These are phyloP conservation scores for Ommatoiulus sabulosus DNA, from an alignment of 2,888 invertebrate genomes.

Conservation along the genomic window DNA sequence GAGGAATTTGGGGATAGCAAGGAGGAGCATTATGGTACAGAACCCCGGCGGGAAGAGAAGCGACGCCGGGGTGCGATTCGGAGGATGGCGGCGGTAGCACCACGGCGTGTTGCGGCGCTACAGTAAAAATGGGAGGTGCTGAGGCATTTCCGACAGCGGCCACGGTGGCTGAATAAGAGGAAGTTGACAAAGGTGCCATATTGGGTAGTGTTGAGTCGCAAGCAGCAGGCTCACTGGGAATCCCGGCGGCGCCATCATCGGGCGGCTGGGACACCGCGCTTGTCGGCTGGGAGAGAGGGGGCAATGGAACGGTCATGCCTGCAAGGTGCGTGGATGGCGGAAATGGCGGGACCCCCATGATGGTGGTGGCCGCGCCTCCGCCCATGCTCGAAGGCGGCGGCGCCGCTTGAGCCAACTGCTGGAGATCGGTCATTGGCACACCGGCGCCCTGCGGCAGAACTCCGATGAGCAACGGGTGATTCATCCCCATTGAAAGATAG, in stretches of 20 bases:
- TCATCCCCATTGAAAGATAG: conserved; percentile 23
- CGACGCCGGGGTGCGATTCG: background rate
- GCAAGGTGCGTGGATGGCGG: conserved; percentile 49
- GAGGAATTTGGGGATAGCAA: conserved; percentile 6
- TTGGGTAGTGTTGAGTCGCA: conserved; percentile 20
- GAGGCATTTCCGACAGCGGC: background rate
- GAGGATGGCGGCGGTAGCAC: background rate
- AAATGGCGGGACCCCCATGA: conserved; percentile 45
- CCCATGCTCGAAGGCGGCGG: background rate
- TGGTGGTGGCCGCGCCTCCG: background rate
- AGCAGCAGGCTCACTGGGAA: background rate
- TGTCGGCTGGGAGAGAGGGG: conserved; percentile 38
- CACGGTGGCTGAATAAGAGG: background rate
- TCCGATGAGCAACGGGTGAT: conserved; percentile 22
- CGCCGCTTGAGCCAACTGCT: background rate
- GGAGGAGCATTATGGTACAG: background rate
- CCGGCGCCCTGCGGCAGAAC: background rate
- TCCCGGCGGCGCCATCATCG: background rate
- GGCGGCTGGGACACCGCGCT: background rate
- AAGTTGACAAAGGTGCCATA: background rate
- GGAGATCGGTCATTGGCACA: background rate
- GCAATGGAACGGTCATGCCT: conserved; percentile 52
- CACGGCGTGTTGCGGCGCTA: too few relatives aligned
- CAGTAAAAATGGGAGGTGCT: background rate
- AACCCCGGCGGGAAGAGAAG: background rate